Conservation (phyloP, 1,140 invertebrate species). For the Papilio aristodemus region DNA sequence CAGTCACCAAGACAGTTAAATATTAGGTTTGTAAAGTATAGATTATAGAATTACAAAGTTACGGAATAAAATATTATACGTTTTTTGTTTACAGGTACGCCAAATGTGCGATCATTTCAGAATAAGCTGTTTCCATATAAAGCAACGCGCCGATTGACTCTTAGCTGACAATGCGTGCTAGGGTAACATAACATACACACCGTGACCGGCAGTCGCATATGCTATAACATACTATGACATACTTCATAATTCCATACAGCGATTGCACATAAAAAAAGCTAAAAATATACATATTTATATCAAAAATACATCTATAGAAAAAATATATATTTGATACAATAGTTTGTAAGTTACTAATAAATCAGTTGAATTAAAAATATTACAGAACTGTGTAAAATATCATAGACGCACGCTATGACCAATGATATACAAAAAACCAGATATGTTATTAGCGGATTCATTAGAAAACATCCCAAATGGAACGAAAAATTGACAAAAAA, state of each 20-base stretch:
- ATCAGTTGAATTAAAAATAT: no score
- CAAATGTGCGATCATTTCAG: conserved; percentile 90
- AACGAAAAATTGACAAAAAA: no score
- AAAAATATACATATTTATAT: neutral
- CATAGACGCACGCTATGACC: no score
- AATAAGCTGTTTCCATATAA: conserved; percentile 87
- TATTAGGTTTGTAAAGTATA: no score
- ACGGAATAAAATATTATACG: neutral
- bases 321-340: neutral
- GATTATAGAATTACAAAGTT: no score
- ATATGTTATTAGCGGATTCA: no score
- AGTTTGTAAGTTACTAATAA: neutral
- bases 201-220: conserved; percentile 37
- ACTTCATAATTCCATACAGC: no score
- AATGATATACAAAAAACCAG: no score
- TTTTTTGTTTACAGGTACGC: conserved; percentile 81
- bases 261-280: no score
- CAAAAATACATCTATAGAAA: neutral
- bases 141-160: conserved; percentile 84
- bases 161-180: conserved; percentile 82
- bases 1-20: no score
- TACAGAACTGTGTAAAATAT: no score
- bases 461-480: no score
- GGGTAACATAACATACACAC: conserved; percentile 56
- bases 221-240: neutral